Base-by-base conservation (phyloP, 2,113 vertebrate species). In the Cyphomyrus plagiostoma region DNA sequence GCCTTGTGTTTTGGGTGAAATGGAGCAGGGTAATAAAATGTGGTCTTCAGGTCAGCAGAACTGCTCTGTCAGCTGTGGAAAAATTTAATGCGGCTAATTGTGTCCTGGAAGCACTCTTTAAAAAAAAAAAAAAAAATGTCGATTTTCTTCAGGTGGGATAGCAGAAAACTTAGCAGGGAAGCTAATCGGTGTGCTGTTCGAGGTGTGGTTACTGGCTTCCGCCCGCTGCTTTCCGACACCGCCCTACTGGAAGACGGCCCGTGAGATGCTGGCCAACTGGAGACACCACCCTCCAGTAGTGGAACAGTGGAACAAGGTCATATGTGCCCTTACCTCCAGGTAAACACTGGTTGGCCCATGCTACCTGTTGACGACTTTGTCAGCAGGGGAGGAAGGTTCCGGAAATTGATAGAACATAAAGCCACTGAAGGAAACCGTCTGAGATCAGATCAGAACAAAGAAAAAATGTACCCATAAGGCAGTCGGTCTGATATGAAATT, bases 221-320 rank as follows among this genome's bases (percentile, higher is more conserved):
- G 96, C 96, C 0, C 96, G 98, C 90, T 99, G 97, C 94, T 99
- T 99, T 90, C 98, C 98, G 66, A 98, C 98, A 2, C 98, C 98
- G 5, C 98, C 98, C 0, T 99, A 98, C 80, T 99, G 98, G 98
- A 98, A 99, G 93, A 99, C 98, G 4, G 98, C 98, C 89, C 96
- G 97, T 92, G 98, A 99, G 94, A 99, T 99, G 98, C 95, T 99
- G 93, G 98, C 97, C 90, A 99, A 98, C 93, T 99, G 98, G 98
- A 95, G 98, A 93, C 98, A 99, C 93, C 98, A 99, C 93, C 97
- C 98, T 3, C 98, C 98, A 46, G 98, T 99, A n/a, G 98, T 99
- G 2, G 98, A 99, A 92, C 98, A 99, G 93, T 99, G 98, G 98
- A 99, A 97, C 95, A 97, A 97, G 91, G 97, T 98, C 91, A 97